Conservation (phyloP, 2,797 vertebrate genomes). For the Avahi laniger region DNA sequence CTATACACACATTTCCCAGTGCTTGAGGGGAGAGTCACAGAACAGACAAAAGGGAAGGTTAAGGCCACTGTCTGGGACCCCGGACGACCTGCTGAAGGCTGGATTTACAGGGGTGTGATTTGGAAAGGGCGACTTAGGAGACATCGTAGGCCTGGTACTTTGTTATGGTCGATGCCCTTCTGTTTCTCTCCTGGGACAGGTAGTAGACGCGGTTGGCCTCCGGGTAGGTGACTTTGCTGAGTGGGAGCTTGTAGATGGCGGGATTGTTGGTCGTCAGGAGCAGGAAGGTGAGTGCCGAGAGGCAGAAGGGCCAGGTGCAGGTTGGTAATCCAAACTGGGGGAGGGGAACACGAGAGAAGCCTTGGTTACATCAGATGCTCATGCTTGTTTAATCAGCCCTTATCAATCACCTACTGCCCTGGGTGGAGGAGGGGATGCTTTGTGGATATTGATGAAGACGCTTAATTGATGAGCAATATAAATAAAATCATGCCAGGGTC, state of each 20-base stretch:
- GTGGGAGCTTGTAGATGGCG: constrained; percentile 90
- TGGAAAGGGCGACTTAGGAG: constrained; percentile 78
- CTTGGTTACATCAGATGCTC: not conserved
- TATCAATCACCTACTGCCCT: rapidly evolving
- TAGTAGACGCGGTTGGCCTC: constrained; percentile 93
- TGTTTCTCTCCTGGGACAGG: constrained; percentile 89
- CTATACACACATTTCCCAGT: not conserved
- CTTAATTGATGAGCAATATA: not conserved
- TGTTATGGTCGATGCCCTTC: constrained; percentile 86
- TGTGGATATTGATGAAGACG: not conserved
- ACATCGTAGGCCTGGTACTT: constrained; percentile 92
- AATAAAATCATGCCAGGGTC: not conserved
- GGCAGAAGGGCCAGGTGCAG: constrained; percentile 94
- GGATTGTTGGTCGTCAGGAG: constrained; percentile 89
- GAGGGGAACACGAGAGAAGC: not conserved
- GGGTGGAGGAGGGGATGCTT: not conserved
- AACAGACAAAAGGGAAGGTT: not conserved
- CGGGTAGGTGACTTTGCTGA: constrained; percentile 92
- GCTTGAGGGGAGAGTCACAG: not conserved
- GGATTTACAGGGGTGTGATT: not conserved
- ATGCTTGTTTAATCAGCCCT: not conserved
- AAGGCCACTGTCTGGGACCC: not conserved
- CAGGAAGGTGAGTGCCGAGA: constrained; percentile 92
- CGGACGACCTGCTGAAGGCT: not conserved
- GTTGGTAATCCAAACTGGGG: constrained; percentile 91